Percentiles rank a stretch among this genome's conserved stretches.
phyloP scores from a whole-genome alignment of 2,797 vertebrate genomes.

The Holocentrus rufus region DNA sequence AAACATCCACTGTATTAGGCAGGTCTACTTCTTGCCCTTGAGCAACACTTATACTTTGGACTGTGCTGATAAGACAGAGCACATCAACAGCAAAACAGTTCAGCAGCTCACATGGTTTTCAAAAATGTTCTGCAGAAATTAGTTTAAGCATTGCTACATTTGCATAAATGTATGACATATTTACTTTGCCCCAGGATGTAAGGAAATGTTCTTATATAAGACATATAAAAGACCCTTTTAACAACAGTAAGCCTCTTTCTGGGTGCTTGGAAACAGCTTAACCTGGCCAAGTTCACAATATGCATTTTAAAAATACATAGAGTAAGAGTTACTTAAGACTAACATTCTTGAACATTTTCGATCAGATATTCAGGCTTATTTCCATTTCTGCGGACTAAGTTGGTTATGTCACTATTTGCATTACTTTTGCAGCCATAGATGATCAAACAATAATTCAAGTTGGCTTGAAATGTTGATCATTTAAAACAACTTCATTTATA shows the following conservation, averaged over 20 bases:
- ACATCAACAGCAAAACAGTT: conserved; percentile 34
- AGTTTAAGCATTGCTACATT: neutral
- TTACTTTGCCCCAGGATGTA: too few relatives aligned
- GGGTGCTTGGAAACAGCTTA: neutral
- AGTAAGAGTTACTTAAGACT: neutral
- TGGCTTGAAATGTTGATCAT: neutral
- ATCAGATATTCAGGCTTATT: conserved; percentile 1
- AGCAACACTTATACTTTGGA: conserved; percentile 51
- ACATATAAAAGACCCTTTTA: neutral
- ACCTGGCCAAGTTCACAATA: neutral
- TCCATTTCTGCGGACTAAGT: neutral
- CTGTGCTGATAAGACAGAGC: conserved; percentile 52
- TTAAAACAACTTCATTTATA: too few relatives aligned
- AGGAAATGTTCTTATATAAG: neutral
- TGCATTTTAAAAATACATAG: neutral
- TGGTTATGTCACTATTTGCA: neutral
- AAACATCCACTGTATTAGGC: conserved; percentile 9
- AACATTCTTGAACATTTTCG: neutral
- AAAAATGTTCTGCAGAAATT: neutral
- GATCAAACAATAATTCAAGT: conserved; percentile 3
- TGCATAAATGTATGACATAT: neutral
- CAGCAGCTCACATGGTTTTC: neutral
- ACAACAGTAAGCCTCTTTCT: neutral
- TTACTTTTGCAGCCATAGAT: neutral
- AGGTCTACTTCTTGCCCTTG: neutral